These are phyloP conservation scores for Chesias legatella DNA, from an alignment of 2,888 invertebrate species.

Conservation along the genomic window DNA sequence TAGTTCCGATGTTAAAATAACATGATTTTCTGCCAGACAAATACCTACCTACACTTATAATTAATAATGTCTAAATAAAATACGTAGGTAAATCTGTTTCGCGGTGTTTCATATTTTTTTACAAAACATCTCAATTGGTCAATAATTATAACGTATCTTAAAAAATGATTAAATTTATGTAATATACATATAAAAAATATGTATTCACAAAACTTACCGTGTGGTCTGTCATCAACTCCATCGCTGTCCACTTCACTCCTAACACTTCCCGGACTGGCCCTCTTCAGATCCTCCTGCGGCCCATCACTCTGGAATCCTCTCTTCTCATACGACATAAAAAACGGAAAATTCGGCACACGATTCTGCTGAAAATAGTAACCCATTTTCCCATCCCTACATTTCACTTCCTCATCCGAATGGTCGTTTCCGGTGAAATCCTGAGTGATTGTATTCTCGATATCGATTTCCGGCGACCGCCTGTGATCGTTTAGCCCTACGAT, in stretches of 20 bases:
- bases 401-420: conserved; percentile 62
- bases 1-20: too few relatives aligned
- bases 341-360: conserved; percentile 69
- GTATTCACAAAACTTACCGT: conserved; percentile 49
- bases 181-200: too few relatives aligned
- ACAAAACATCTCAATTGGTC: too few relatives aligned
- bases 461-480: conserved; percentile 67
- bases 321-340: conserved; percentile 74
- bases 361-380: conserved; percentile 70
- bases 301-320: conserved; percentile 51
- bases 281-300: conserved; percentile 61
- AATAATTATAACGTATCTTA: too few relatives aligned
- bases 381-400: conserved; percentile 64
- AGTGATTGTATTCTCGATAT: conserved; percentile 67
- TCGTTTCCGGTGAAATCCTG: conserved; percentile 55
- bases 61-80: too few relatives aligned
- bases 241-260: conserved; percentile 73
- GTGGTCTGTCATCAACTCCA: conserved; percentile 66
- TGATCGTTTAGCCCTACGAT: conserved; percentile 70
- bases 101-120: too few relatives aligned
- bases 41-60: too few relatives aligned
- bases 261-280: conserved; percentile 67
- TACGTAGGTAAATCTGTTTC: too few relatives aligned
- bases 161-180: conserved; percentile 2
- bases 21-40: too few relatives aligned